Percentiles rank a stretch among this genome's conserved stretches.
phyloP scores from a whole-genome alignment of 2,113 vertebrate species.

The Burhinus bistriatus region DNA sequence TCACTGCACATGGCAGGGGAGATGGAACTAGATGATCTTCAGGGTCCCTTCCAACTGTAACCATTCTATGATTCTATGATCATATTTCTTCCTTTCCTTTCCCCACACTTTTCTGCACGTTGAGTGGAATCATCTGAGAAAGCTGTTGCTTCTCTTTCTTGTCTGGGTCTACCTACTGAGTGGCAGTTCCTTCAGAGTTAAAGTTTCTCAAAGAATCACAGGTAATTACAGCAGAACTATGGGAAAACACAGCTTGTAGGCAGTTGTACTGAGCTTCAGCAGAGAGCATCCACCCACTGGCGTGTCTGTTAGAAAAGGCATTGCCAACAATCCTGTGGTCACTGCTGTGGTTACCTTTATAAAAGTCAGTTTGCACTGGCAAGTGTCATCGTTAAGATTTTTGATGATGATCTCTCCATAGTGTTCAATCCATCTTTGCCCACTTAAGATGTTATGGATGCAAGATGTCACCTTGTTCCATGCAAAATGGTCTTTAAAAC shows the following conservation, averaged over 20 bases:
- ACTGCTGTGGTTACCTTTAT: conserved; percentile 82
- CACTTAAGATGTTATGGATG: conserved; percentile 97
- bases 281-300: neutral
- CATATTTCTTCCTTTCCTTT: neutral
- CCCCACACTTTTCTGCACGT: neutral
- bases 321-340: neutral
- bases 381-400: conserved; percentile 83
- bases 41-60: neutral
- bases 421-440: conserved; percentile 98
- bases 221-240: neutral
- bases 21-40: neutral
- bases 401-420: conserved; percentile 95
- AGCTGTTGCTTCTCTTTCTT: neutral
- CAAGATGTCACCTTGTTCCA: conserved; percentile 99
- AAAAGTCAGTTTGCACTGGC: conserved; percentile 94
- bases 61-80: neutral
- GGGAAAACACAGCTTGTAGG: neutral
- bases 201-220: neutral
- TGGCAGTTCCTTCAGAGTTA: neutral
- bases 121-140: neutral
- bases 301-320: neutral
- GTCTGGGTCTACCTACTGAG: neutral
- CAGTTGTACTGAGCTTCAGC: neutral
- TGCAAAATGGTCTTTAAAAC: conserved; percentile 90
- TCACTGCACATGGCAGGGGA: neutral